Percentiles rank a stretch among this genome's conserved stretches.
These are phyloP conservation scores for Oxygymnocypris stewartii DNA, from an alignment of 2,113 vertebrate species.

Conservation along the genomic window DNA sequence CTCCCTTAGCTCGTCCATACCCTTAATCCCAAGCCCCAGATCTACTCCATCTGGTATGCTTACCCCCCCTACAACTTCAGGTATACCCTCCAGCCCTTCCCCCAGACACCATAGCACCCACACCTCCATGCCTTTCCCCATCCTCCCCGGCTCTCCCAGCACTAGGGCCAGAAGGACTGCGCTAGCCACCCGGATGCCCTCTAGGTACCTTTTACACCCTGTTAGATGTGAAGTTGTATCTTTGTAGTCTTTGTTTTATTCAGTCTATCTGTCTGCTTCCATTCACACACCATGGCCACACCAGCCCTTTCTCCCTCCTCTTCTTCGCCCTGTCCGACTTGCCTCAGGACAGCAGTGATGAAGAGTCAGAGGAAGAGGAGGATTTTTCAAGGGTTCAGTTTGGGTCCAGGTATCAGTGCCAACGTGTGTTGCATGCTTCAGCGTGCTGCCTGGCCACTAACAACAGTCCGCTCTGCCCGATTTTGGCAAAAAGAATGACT, in stretches of 20 bases:
- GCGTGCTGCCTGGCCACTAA: constrained; percentile 61
- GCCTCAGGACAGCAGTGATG: constrained; percentile 94
- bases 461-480: constrained; percentile 35
- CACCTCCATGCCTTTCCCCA: constrained; percentile 66
- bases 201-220: constrained; percentile 85
- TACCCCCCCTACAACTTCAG: constrained; percentile 66
- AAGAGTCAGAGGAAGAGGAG: constrained; percentile 84
- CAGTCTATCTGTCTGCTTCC: constrained; percentile 36
- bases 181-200: constrained; percentile 80
- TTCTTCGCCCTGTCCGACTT: constrained; percentile 90
- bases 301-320: constrained; percentile 90
- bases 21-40: constrained; percentile 67
- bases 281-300: constrained; percentile 57
- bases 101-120: constrained; percentile 70
- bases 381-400: constrained; percentile 96
- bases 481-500: constrained; percentile 14
- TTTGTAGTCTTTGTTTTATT: constrained; percentile 1
- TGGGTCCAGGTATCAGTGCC: constrained; percentile 94
- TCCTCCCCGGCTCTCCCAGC: constrained; percentile 76
- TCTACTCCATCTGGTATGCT: constrained; percentile 70
- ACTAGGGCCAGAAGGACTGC: constrained; percentile 74
- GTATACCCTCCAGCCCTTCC: constrained; percentile 68
- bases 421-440: constrained; percentile 71
- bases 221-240: constrained; percentile 61
- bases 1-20: constrained; percentile 72